Conservation (phyloP, 2,797 vertebrate genomes). For the Serranus cabrilla region DNA sequence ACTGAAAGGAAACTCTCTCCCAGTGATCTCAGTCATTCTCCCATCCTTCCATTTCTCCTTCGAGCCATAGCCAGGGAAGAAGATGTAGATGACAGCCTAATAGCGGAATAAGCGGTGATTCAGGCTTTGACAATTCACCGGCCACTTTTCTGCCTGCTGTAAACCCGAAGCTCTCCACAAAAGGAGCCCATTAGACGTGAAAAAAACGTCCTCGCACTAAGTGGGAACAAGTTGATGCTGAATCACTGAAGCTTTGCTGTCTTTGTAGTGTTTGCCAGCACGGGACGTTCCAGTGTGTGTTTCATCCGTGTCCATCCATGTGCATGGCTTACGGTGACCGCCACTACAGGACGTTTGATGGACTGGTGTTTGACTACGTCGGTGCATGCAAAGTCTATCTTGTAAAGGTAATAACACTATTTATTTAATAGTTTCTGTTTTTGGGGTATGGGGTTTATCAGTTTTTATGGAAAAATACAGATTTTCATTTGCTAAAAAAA, state of each 20-base stretch:
- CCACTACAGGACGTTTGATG: conserved; percentile 96
- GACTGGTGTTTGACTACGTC: conserved; percentile 93
- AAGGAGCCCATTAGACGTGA: conserved; percentile 52
- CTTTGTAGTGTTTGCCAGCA: conserved; percentile 92
- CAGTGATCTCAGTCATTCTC: conserved; percentile 73
- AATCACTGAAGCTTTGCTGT: conserved; percentile 63
- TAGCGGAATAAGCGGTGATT: conserved; percentile 65
- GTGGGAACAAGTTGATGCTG: conserved; percentile 71
- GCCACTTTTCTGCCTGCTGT: conserved; percentile 57
- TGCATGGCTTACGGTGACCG: conserved; percentile 94
- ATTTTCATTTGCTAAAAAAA: too few species aligned
- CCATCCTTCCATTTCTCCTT: conserved; percentile 65
- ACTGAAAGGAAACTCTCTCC: conserved; percentile 76
- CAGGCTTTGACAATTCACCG: conserved; percentile 63
- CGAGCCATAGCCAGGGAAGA: conserved; percentile 52
- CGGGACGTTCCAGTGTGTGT: conserved; percentile 92
- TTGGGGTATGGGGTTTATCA: background rate
- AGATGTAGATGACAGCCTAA: conserved; percentile 79
- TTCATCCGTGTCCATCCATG: conserved; percentile 93
- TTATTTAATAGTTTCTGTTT: background rate
- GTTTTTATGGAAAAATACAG: too few species aligned
- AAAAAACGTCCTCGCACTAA: conserved; percentile 59
- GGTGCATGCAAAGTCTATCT: conserved; percentile 94
- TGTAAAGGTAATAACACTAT: conserved; percentile 87
- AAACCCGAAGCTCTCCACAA: conserved; percentile 63